Base-by-base conservation (phyloP, 2,797 vertebrate genomes). In the Hemitrygon akajei region DNA sequence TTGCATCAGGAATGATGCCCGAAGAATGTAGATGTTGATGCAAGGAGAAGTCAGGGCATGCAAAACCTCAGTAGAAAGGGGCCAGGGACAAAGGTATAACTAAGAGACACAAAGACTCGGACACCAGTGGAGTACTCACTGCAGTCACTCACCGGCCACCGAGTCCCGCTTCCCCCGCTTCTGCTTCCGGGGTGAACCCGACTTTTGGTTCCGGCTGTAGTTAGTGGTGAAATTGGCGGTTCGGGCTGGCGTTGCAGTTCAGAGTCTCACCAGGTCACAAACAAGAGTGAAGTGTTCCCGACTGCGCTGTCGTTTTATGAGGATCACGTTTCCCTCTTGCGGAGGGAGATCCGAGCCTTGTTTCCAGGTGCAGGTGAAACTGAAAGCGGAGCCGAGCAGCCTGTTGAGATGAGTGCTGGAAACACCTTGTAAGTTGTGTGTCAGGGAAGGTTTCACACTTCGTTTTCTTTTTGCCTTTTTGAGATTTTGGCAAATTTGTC, bases 341-440 rank as follows among this genome's bases (percentile, higher is more conserved):
- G 47, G 89, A 93, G 75, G 47, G 89, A 93, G 75, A 30, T 56
- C 69, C 27, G 34, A 7, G 71, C 60, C 30, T 16, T 1, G 12
- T 34, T 87, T n/a, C 56, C 58, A 34, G n/a, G 14, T 20, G 7
- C 34, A n/a, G 6, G 7, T 66, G 82, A n/a, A 60, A 37, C 89
- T 71, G 73, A 2, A 75, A 89, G 66, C 69, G 30, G 71, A 76
- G 37, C 69, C 37, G 89, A 76, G 16, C 40, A 56, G 71, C 47
- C 27, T 56, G 40, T 2, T 94, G 95, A 63, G 93, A 97, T 97
- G 97, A 96, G 96, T 25, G 96, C 96, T 58, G 96, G 95, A 47
- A 97, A 84, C 93, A 93, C 94, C 0, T 27, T 95, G 97, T 97
- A 95, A 96, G 97, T 96, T 71, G 14, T 9, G 11, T 63, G n/a